A percentile compares a stretch with the other conserved stretches of the same genome.
Conservation (phyloP, 2,113 vertebrate species). For the Macheiramphus alcinus region DNA sequence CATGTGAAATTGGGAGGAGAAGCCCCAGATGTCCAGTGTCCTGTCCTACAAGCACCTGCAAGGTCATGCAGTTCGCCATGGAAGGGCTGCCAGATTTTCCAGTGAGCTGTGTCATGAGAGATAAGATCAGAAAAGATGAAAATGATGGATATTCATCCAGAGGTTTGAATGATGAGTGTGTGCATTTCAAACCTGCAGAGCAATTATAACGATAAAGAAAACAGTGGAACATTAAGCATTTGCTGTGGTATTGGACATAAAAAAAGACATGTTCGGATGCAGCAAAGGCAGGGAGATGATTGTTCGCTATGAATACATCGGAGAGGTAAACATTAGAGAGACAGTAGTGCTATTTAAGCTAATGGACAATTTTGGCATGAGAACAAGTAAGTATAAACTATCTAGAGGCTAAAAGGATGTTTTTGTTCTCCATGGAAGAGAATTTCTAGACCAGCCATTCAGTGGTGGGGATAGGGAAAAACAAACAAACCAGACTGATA, state of each 20-base stretch:
- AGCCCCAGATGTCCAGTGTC: not conserved
- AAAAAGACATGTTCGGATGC: not conserved
- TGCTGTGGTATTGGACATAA: not conserved
- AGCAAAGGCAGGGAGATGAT: not conserved
- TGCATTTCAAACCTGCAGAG: not conserved
- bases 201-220: not conserved
- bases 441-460: not conserved
- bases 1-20: not conserved
- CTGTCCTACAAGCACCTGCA: not conserved
- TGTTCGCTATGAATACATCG: not conserved
- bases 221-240: not conserved
- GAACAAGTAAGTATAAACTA: not conserved
- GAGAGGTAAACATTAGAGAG: not conserved
- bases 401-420: constrained; percentile 1
- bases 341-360: not conserved
- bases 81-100: not conserved
- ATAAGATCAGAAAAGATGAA: not conserved
- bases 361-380: constrained; percentile 24
- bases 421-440: not conserved
- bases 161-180: not conserved
- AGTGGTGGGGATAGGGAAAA: not conserved
- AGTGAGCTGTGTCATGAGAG: not conserved
- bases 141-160: not conserved
- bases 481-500: not conserved
- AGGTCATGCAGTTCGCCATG: not conserved